Percentiles rank a stretch among this genome's conserved stretches.
These are phyloP conservation scores for Conops quadrifasciatus DNA, from an alignment of 2,888 invertebrate species.

Conservation along the genomic window DNA sequence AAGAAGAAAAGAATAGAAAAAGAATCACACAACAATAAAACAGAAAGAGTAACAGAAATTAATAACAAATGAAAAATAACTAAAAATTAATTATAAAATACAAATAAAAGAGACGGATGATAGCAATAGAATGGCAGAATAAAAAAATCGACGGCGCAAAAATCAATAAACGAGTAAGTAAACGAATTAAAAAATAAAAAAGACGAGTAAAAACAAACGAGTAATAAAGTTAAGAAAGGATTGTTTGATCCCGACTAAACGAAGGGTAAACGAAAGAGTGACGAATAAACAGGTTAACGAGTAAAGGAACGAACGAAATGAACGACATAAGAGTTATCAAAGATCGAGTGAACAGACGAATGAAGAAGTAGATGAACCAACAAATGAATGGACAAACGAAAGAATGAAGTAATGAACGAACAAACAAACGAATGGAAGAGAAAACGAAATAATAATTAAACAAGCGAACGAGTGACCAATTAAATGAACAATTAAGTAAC, in stretches of 20 bases:
- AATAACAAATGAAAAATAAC: slow-evolving; percentile 35
- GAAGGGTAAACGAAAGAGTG: too few species aligned
- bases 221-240: too few species aligned
- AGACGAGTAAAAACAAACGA: slow-evolving; percentile 32
- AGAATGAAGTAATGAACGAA: slow-evolving; percentile 40
- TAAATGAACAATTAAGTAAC: not conserved
- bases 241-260: too few species aligned
- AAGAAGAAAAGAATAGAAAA: slow-evolving; percentile 38
- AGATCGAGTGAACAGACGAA: slow-evolving; percentile 44
- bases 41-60: slow-evolving; percentile 21
- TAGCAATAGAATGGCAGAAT: too few species aligned
- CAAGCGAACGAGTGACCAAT: not conserved
- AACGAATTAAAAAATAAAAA: slow-evolving; percentile 18
- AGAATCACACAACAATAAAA: slow-evolving; percentile 13
- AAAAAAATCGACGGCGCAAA: too few species aligned
- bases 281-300: too few species aligned
- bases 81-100: slow-evolving; percentile 22
- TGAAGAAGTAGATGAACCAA: not conserved
- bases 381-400: slow-evolving; percentile 33
- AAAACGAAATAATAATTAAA: not conserved
- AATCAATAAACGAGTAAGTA: not conserved
- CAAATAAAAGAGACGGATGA: too few species aligned
- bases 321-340: too few species aligned
- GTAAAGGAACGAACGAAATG: too few species aligned
- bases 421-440: not conserved